A percentile compares a stretch with the other conserved stretches of the same genome.
Evolutionary conservation across 2,797 vertebrate species (phyloP).

Genomic region (Xerus rutilus): DNA sequence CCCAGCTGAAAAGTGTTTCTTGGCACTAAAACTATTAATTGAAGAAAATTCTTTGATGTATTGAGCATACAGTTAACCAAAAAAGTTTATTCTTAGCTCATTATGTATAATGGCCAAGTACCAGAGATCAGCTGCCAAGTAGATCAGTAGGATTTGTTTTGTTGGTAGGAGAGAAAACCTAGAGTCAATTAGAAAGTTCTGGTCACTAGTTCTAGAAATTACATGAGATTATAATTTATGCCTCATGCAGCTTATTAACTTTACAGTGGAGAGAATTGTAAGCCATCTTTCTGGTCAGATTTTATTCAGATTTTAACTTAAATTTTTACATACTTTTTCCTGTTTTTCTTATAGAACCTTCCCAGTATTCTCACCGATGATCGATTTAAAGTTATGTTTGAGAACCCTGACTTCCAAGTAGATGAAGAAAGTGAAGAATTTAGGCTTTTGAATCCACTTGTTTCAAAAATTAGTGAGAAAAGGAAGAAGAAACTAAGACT

Average conservation of each 20-base stretch:
- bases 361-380: constrained; percentile 95
- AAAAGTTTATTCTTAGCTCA: neutral
- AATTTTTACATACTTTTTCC: neutral
- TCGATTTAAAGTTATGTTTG: constrained; percentile 99
- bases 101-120: neutral
- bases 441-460: constrained; percentile 97
- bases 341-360: constrained; percentile 88
- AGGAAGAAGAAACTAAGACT: constrained; percentile 94
- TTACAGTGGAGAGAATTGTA: neutral
- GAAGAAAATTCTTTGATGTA: constrained; percentile 32
- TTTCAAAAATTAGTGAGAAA: constrained; percentile 96
- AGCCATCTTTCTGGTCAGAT: neutral
- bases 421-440: constrained; percentile 98
- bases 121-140: neutral
- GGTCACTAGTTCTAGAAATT: neutral
- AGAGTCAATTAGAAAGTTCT: neutral
- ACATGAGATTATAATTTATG: neutral
- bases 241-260: neutral
- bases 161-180: neutral
- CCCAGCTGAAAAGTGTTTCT: neutral
- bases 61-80: neutral
- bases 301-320: neutral
- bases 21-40: constrained; percentile 19
- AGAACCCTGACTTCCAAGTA: constrained; percentile 98
- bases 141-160: neutral